These are phyloP conservation scores for Tapera naevia DNA, from an alignment of 2,797 vertebrate genomes.

Conservation along the genomic window DNA sequence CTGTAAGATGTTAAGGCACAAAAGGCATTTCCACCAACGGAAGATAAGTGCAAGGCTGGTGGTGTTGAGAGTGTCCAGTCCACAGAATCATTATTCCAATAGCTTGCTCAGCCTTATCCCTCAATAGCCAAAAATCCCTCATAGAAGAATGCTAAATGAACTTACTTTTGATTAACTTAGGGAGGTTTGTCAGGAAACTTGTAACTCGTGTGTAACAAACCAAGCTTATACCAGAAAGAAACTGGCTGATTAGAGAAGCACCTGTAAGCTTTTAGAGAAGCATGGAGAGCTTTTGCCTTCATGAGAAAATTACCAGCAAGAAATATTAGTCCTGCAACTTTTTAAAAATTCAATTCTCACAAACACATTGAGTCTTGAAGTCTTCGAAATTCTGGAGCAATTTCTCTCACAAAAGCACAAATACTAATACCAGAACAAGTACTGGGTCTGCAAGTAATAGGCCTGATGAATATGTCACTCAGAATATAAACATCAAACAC, in stretches of 20 bases:
- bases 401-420: neutral
- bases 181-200: neutral
- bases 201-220: neutral
- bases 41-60: neutral
- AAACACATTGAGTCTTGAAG: neutral
- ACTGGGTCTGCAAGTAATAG: neutral
- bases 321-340: neutral
- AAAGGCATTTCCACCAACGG: neutral
- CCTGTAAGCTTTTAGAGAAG: too few relatives aligned
- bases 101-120: neutral
- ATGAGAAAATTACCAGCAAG: neutral
- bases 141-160: neutral
- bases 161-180: neutral
- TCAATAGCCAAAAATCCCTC: neutral
- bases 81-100: neutral
- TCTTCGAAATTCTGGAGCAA: neutral
- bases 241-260: neutral
- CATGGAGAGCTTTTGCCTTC: neutral
- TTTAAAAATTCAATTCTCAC: neutral
- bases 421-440: neutral
- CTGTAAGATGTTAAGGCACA: neutral
- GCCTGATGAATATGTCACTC: neutral
- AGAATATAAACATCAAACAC: neutral
- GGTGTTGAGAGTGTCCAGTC: neutral
- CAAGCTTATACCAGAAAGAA: neutral